Base-by-base conservation (phyloP, 2,888 invertebrate genomes). In the Leptogaster cylindrica region DNA sequence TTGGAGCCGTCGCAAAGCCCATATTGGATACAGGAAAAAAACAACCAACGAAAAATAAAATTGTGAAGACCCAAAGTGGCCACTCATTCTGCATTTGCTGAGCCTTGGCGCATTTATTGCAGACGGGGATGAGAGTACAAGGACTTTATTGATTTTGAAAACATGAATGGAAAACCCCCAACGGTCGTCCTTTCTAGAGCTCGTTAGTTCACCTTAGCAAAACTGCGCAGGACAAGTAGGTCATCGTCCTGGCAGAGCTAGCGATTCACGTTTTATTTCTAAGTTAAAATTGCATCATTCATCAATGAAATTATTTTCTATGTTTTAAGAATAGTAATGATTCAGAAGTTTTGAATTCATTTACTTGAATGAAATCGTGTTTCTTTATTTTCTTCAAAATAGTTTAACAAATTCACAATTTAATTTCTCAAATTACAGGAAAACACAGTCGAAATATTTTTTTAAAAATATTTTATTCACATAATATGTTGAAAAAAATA, bases 191-290 rank as follows among this genome's bases (percentile, higher is more conserved):
- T 36, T 28, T 23, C 16, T 55, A 10, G 18, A n/a, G 3, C 18
- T 2, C 2, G 33, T 3, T 33, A 14, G 18, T n/a, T 16, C 33
- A 16, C 18, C 55, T 55, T 7, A 14, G 55, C 18, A 18, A 20
- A 18, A 75, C 14, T 74, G 78, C 78, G 78, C 77, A 79, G 74
- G 75, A 73, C 75, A 74, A 74, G 71, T 77, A 72, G 77, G 78
- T 78, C 79, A 79, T 77, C 73, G 77, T 74, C 76, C 79, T 77
- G 74, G 70, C 71, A 69, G 72, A 71, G 72, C 73, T 41, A 20
- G 33, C 55, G n/a, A 23, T 55, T 31, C 55, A 18, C 18, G 33
- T 16, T 18, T 23, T 55, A n/a, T 16, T 36, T 33, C 8, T 55
- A 36, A 36, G 23, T 55, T 55, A 36, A 31, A 50, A 16, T 50